Conservation (phyloP, 2,797 vertebrate species). For the Notoglanidium macrostoma region DNA sequence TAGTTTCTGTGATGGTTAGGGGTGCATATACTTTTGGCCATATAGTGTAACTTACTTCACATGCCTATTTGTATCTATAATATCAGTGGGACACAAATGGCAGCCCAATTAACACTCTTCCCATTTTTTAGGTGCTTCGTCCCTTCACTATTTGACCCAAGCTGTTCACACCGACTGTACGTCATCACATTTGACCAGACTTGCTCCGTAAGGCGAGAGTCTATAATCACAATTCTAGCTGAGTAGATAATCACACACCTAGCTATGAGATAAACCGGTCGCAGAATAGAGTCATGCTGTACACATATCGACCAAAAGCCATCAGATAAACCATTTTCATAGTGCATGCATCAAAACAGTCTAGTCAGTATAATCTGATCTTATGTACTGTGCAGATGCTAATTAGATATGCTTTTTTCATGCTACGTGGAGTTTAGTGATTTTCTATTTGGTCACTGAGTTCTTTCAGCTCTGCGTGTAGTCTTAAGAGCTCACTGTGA, state of each 20-base stretch:
- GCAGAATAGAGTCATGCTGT: background rate
- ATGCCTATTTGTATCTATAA: background rate
- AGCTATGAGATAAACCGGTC: background rate
- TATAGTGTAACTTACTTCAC: background rate
- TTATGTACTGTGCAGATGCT: background rate
- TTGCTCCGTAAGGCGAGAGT: background rate
- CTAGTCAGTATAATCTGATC: background rate
- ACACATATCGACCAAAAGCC: background rate
- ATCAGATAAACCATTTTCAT: background rate
- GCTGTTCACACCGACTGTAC: background rate
- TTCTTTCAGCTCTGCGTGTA: background rate
- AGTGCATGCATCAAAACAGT: background rate
- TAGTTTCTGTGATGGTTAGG: background rate
- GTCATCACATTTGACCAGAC: background rate
- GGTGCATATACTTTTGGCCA: background rate
- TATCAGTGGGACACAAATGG: background rate
- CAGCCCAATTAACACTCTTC: background rate
- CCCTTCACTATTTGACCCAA: background rate
- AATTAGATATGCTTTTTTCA: too few relatives aligned
- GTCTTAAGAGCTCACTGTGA: background rate
- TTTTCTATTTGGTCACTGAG: background rate
- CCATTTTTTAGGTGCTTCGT: background rate
- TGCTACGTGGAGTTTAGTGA: background rate
- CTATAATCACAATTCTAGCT: background rate
- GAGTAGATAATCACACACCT: slow-evolving; percentile 10